These are phyloP conservation scores for Kryptolebias marmoratus DNA, from an alignment of 2,113 vertebrate genomes.

Conservation along the genomic window DNA sequence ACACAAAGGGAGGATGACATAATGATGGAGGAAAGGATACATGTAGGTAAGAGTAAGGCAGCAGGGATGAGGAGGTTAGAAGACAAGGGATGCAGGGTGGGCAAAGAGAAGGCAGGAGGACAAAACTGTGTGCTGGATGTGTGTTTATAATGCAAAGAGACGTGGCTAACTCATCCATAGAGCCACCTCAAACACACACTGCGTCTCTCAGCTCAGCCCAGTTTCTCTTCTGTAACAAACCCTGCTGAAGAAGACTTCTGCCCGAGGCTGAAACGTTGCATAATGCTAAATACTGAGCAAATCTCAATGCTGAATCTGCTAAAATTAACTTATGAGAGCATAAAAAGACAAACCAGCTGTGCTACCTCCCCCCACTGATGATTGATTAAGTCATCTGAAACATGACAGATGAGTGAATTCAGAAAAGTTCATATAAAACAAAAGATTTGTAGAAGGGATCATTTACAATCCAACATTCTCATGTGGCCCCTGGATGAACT, in stretches of 20 bases:
- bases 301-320: slow-evolving; percentile 7
- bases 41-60: slow-evolving; percentile 1
- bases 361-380: background rate
- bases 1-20: slow-evolving; percentile 31
- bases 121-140: background rate
- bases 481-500: background rate
- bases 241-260: slow-evolving; percentile 22
- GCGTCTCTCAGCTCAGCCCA: slow-evolving; percentile 28
- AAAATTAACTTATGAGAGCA: slow-evolving; percentile 1
- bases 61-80: background rate
- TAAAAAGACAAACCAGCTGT: background rate
- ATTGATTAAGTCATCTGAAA: slow-evolving; percentile 9
- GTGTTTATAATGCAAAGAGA: slow-evolving; percentile 10
- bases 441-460: slow-evolving; percentile 8
- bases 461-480: background rate
- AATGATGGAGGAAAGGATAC: slow-evolving; percentile 14
- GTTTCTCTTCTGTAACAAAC: slow-evolving; percentile 36
- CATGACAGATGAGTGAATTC: slow-evolving; percentile 9
- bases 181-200: background rate
- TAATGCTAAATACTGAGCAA: slow-evolving; percentile 30
- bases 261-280: slow-evolving; percentile 37
- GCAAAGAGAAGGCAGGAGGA: background rate
- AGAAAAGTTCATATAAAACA: background rate
- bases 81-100: background rate
- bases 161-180: slow-evolving; percentile 19